phyloP scores from a whole-genome alignment of 2,888 invertebrate species.

The Caenorhabditis sp. region DNA sequence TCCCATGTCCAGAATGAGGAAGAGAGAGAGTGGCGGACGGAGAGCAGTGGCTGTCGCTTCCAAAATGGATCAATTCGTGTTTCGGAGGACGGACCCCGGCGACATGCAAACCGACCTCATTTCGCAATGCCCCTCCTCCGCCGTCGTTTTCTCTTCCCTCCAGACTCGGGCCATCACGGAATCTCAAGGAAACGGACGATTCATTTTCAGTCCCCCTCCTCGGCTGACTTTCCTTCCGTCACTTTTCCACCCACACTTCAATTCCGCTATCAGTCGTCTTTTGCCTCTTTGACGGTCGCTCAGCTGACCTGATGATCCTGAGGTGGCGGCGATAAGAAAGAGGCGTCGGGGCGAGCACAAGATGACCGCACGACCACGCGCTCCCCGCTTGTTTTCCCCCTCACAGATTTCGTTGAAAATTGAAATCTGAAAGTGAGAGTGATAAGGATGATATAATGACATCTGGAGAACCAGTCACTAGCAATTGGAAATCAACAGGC shows the following conservation, averaged over 20 bases:
- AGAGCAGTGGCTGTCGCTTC: too few species aligned
- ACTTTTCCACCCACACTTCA: background rate
- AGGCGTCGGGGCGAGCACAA: constrained; percentile 19
- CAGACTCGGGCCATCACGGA: background rate
- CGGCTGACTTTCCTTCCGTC: background rate
- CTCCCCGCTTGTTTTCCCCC: too few species aligned
- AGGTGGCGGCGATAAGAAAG: too few species aligned
- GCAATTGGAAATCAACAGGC: too few species aligned
- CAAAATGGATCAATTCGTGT: constrained; percentile 51
- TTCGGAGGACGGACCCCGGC: constrained; percentile 17
- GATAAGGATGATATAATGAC: background rate
- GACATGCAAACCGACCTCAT: constrained; percentile 13
- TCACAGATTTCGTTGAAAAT: constrained; percentile 23
- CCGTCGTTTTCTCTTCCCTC: background rate
- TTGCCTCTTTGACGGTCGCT: constrained; percentile 29
- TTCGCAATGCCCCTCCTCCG: constrained; percentile 25
- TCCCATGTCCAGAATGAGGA: too few species aligned
- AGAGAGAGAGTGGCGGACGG: too few species aligned
- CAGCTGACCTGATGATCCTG: constrained; percentile 46
- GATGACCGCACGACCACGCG: constrained; percentile 30
- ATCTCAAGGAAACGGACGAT: background rate
- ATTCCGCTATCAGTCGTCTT: background rate
- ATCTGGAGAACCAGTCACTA: too few species aligned
- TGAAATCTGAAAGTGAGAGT: constrained; percentile 2
- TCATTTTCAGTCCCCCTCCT: background rate